Evolutionary conservation across 1,140 invertebrate genomes (phyloP).

Genomic region (Hyles euphorbiae): DNA sequence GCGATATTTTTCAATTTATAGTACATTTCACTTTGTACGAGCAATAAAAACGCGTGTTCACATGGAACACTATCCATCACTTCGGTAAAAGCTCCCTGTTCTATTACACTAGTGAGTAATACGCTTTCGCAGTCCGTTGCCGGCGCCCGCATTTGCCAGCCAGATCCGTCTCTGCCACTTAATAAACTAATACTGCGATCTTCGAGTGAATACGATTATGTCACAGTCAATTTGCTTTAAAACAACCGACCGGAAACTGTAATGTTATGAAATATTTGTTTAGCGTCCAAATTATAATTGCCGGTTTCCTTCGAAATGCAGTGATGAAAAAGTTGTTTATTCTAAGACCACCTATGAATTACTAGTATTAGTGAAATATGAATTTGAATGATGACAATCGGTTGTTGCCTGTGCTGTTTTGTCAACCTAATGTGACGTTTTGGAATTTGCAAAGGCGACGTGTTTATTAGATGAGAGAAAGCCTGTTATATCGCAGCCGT

Average conservation of each 20-base stretch:
- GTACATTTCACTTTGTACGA: constrained; percentile 2
- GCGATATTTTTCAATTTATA: constrained; percentile 4
- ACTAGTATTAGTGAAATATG: no score
- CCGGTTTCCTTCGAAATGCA: no score
- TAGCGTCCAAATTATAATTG: no score
- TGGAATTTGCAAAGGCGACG: not conserved
- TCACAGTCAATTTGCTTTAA: no score
- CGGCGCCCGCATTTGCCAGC: not conserved
- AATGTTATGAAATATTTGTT: no score
- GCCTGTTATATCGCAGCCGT: no score
- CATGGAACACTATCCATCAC: constrained; percentile 14
- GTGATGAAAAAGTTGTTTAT: no score
- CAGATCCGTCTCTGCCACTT: constrained; percentile 18
- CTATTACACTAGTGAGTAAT: constrained; percentile 12
- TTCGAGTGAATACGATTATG: constrained; percentile 2
- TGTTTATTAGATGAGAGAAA: constrained; percentile 1
- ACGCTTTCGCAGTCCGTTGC: constrained; percentile 34
- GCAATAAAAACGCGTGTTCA: constrained; percentile 20
- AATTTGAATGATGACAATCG: no score
- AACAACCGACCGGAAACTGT: no score
- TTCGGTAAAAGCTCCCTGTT: not conserved
- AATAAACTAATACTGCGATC: constrained; percentile 17
- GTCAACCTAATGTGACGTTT: no score
- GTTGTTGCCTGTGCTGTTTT: no score
- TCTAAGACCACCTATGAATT: no score